Evolutionary conservation across 1,140 invertebrate species (phyloP), one percentile per base, ranked within the genome.

Genomic region (Whitmania pigra): DNA sequence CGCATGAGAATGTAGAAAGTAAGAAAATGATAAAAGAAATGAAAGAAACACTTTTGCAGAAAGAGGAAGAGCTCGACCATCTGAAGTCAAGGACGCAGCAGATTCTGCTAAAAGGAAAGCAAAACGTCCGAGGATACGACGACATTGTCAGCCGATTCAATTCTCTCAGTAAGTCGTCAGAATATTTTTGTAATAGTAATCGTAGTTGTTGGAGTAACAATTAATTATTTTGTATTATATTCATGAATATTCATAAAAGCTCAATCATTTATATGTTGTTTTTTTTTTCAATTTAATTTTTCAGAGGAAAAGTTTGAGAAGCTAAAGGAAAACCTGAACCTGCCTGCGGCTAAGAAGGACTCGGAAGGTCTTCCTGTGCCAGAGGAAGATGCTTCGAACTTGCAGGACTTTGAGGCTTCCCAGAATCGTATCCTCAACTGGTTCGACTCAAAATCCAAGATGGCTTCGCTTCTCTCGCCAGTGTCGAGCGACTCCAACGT

Each of bases 401-500:
- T 94, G 76, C 91, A 92, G 77, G 90, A 94, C 78, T 93, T 97
- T 85, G 88, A 91, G 71, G 93, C 95, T 78, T 89, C 89, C 0
- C 88, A 93, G 78, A 90, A 92, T 75, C 89, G 88, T 72, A 84
- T 97, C 13, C 86, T 88, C 22, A 88, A 87, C 22, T 97, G 93
- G 93, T 83, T 97, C 17, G 86, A 86, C 43, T 89, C 92, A 72
- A 97, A 97, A 81, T 93, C 96, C 75, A 89, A 91, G 75, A 96
- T 97, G 93, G 86, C 97, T 79, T 88, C 88, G 2, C 93, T 94
- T 0, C 84, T 97, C 0, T 93, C 94, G 31, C 93, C 94, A 0
- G 93, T 97, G 76, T 93, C 92, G 0, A 90, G 91, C 0, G 93
- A 97, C 79, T 91, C 93, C 0, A 85, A 92, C 66, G 91, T 96